A percentile compares a stretch with the other conserved stretches of the same genome.
These are phyloP conservation scores for Napeogenes sylphis DNA, from an alignment of 2,888 invertebrate species.

Conservation along the genomic window DNA sequence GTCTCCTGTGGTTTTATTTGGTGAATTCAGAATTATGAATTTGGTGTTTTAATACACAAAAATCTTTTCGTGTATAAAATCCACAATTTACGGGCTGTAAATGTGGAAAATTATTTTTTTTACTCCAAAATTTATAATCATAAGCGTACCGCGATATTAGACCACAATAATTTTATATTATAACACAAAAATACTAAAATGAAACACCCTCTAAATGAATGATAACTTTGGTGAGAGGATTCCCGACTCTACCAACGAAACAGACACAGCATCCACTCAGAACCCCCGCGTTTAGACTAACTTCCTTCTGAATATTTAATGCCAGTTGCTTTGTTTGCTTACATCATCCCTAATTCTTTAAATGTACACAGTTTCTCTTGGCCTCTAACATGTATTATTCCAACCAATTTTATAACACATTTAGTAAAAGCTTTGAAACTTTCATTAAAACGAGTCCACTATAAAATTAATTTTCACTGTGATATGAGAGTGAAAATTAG, in stretches of 20 bases:
- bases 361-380: slow-evolving; percentile 10
- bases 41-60: too few relatives aligned
- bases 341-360: slow-evolving; percentile 26
- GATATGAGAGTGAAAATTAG: not conserved
- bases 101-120: too few relatives aligned
- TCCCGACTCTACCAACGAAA: slow-evolving; percentile 39
- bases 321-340: slow-evolving; percentile 45
- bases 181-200: slow-evolving; percentile 34
- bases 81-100: not conserved
- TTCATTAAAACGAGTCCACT: too few relatives aligned
- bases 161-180: not conserved
- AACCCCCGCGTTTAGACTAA: slow-evolving; percentile 48
- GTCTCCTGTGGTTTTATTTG: not conserved
- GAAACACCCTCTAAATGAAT: slow-evolving; percentile 55
- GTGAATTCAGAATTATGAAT: not conserved
- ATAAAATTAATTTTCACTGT: too few relatives aligned
- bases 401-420: not conserved
- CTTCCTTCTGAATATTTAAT: slow-evolving; percentile 60
- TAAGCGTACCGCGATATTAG: not conserved
- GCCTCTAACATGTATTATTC: slow-evolving; percentile 12
- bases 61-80: not conserved
- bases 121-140: not conserved
- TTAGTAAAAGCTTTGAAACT: too few relatives aligned
- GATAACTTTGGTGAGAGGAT: slow-evolving; percentile 41
- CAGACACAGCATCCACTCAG: slow-evolving; percentile 51